A percentile compares a stretch with the other conserved stretches of the same genome.
These are phyloP conservation scores for Amphiprion clarkii DNA, from an alignment of 2,797 vertebrate species.

Conservation along the genomic window DNA sequence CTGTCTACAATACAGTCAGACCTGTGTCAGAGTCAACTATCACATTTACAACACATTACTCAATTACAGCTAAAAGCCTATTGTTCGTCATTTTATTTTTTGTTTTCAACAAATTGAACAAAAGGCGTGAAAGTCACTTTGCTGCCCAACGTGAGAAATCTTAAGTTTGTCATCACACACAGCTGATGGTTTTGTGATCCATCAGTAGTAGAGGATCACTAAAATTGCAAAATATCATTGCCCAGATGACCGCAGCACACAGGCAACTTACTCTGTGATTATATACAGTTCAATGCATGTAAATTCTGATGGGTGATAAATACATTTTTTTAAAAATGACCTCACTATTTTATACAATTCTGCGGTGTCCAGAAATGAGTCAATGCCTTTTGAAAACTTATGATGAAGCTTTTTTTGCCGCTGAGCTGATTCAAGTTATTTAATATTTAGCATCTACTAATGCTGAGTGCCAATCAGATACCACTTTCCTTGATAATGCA, in stretches of 20 bases:
- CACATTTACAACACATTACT: not conserved
- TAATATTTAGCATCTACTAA: no score
- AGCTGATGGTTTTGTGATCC: conserved; percentile 15
- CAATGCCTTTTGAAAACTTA: no score
- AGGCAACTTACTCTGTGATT: conserved; percentile 8
- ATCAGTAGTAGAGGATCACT: conserved; percentile 8
- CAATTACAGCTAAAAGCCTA: not conserved
- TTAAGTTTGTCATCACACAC: not conserved
- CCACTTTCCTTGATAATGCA: no score
- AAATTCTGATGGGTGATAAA: not conserved
- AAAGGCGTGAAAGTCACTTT: conserved; percentile 10
- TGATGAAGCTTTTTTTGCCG: no score
- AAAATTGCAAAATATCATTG: not conserved
- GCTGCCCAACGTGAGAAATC: not conserved
- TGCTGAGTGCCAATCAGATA: no score
- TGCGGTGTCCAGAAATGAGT: no score
- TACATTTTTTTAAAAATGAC: not conserved
- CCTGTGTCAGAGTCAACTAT: not conserved
- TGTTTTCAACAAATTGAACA: not conserved
- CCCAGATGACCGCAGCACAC: conserved; percentile 3
- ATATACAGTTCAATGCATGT: not conserved
- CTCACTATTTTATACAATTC: no score
- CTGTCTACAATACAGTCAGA: not conserved
- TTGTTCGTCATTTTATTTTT: no score
- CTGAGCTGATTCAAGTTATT: no score